A percentile compares a stretch with the other conserved stretches of the same genome.
phyloP scores from a whole-genome alignment of 2,113 vertebrate genomes.

The Scatophagus argus region DNA sequence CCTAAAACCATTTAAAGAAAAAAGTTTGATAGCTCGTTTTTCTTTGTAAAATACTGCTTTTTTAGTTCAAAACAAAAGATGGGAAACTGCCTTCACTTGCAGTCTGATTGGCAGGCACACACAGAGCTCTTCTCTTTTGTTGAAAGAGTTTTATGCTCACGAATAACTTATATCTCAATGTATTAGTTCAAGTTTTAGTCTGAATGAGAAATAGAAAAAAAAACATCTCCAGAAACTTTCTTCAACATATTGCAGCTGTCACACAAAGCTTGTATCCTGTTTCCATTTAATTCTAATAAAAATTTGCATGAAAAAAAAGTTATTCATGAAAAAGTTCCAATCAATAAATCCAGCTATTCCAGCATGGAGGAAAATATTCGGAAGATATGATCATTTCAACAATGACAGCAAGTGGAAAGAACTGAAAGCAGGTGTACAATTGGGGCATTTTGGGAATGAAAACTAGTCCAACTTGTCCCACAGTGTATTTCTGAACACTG shows the following conservation, averaged over 20 bases:
- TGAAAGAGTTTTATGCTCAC: not conserved
- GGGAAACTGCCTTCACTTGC: too few species aligned
- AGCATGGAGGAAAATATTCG: not conserved
- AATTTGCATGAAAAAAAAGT: not conserved
- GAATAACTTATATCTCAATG: not conserved
- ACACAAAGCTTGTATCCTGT: not conserved
- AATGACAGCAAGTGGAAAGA: not conserved
- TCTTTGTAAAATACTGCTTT: too few species aligned
- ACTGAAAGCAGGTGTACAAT: not conserved
- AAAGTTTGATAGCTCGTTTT: not conserved
- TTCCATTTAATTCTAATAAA: not conserved
- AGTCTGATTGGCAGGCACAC: not conserved
- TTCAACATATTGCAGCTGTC: not conserved
- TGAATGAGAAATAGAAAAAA: not conserved
- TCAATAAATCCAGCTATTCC: not conserved
- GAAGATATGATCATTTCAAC: not conserved
- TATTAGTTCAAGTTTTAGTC: not conserved
- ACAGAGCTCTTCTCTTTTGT: too few species aligned
- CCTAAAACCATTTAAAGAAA: not conserved
- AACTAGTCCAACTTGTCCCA: not conserved
- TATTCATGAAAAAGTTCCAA: not conserved
- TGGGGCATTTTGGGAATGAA: not conserved
- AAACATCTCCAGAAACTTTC: not conserved
- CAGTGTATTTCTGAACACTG: not conserved
- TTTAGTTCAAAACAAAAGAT: not conserved